These are phyloP conservation scores for Lepisosteus oculatus DNA, from an alignment of 2,113 vertebrate genomes.

Conservation along the genomic window DNA sequence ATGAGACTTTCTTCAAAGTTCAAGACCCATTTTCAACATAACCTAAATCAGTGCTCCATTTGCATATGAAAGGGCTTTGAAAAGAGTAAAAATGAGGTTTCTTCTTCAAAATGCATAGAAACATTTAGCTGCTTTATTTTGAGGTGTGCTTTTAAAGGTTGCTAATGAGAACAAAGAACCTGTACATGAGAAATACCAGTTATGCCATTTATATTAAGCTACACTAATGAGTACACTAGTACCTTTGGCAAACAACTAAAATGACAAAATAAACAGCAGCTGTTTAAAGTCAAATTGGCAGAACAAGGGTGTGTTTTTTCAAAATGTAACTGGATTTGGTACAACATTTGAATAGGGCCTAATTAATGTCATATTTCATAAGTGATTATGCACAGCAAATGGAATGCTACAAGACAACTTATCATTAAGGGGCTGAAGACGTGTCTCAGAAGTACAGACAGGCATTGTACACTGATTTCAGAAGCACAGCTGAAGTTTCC, in stretches of 20 bases:
- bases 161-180: conserved; percentile 17
- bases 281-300: neutral
- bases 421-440: neutral
- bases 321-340: neutral
- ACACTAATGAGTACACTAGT: conserved; percentile 7
- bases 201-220: neutral
- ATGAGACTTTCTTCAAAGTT: conserved; percentile 6
- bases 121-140: neutral
- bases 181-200: conserved; percentile 4
- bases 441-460: neutral
- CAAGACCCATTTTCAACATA: conserved; percentile 11
- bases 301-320: conserved; percentile 10
- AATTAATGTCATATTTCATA: conserved; percentile 21
- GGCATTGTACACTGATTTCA: neutral
- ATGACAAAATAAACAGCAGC: neutral
- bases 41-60: conserved; percentile 10
- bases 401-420: neutral
- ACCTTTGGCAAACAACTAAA: neutral
- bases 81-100: conserved; percentile 1
- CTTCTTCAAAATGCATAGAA: conserved; percentile 1
- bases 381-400: neutral
- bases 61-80: conserved; percentile 5
- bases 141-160: conserved; percentile 13
- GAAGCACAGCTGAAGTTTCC: neutral
- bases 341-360: conserved; percentile 7